Percentiles rank a stretch among this genome's conserved stretches.
These are phyloP conservation scores for Acanthosepion lycidas DNA, from an alignment of 2,888 invertebrate genomes.

Conservation along the genomic window DNA sequence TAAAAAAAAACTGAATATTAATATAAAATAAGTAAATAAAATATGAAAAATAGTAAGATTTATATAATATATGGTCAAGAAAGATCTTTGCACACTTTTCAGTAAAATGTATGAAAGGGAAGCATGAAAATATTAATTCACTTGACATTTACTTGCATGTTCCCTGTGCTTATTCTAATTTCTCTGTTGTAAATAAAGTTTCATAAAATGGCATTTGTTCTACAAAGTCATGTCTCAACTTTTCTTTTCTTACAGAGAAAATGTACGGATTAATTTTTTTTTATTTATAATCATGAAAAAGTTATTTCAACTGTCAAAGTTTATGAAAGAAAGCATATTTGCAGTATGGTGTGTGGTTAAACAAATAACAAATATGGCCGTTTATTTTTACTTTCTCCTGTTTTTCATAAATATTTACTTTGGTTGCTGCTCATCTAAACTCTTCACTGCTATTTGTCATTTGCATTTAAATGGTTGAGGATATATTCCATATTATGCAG, in stretches of 20 bases:
- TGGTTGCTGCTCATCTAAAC: not conserved
- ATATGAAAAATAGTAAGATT: too few relatives aligned
- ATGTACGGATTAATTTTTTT: too few relatives aligned
- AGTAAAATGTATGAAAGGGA: too few relatives aligned
- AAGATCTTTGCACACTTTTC: too few relatives aligned
- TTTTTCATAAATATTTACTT: not conserved
- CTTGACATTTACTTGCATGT: not conserved
- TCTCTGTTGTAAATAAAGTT: not conserved
- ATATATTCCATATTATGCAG: not conserved
- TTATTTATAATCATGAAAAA: too few relatives aligned
- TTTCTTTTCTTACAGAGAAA: not conserved
- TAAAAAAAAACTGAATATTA: too few relatives aligned
- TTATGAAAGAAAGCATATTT: not conserved
- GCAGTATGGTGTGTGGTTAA: not conserved
- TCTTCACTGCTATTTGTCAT: not conserved
- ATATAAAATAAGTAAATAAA: too few relatives aligned
- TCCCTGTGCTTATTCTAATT: not conserved
- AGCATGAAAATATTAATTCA: not conserved
- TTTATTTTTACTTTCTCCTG: not conserved
- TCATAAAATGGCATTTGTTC: not conserved
- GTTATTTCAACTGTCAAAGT: too few relatives aligned
- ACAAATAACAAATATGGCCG: not conserved
- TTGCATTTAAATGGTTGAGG: conserved; percentile 33
- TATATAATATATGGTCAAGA: too few relatives aligned
- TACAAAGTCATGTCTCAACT: not conserved